These are phyloP conservation scores for Martes martes DNA, from an alignment of 2,113 vertebrate species.

Conservation along the genomic window DNA sequence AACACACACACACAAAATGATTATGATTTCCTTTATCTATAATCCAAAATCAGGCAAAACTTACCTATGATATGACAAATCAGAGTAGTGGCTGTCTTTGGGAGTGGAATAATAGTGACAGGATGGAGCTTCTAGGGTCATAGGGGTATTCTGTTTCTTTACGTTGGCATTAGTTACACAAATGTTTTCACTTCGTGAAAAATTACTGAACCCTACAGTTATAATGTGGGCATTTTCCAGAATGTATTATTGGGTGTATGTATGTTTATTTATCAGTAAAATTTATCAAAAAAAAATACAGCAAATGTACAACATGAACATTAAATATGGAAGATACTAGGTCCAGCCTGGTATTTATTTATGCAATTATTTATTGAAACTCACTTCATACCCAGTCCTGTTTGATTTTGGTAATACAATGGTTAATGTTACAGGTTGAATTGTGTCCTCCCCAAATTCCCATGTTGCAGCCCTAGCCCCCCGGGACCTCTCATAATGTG, in stretches of 20 bases:
- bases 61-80: background rate
- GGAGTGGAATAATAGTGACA: background rate
- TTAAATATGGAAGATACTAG: conserved; percentile 6
- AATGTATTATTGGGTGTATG: background rate
- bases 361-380: background rate
- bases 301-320: background rate
- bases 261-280: background rate
- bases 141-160: background rate
- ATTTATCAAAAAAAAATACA: background rate
- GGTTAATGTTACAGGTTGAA: background rate
- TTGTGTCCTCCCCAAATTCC: background rate
- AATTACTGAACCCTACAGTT: background rate
- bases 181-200: background rate
- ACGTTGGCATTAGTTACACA: background rate
- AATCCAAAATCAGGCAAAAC: background rate
- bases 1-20: background rate
- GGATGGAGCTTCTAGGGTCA: background rate
- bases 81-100: background rate
- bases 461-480: background rate
- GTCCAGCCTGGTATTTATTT: background rate
- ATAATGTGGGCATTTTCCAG: background rate
- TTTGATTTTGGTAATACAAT: conserved; percentile 14
- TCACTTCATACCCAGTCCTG: background rate
- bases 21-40: background rate
- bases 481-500: background rate